Evolutionary conservation across 2,888 invertebrate genomes (phyloP), one percentile per base, ranked within the genome.

Genomic region (Dicranocentrus wangi): DNA sequence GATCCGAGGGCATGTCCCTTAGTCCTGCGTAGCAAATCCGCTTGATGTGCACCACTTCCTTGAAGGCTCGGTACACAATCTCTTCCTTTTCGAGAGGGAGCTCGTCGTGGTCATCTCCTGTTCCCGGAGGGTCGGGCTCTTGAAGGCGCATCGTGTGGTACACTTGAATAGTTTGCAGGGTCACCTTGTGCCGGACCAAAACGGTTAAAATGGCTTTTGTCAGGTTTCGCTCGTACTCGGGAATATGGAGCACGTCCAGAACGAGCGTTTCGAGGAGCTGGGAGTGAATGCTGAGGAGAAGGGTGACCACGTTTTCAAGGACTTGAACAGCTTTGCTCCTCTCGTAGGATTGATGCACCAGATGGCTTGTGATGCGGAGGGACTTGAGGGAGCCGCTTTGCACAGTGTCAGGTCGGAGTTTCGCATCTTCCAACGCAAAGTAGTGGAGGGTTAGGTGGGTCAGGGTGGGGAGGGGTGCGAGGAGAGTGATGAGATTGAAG

Each of bases 1-100:
- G 39, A n/a, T 70, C 61, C 15, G 69, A 63, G n/a, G 43, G 39
- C 61, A 53, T 63, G 21, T 60, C 42, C 7, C 63, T n/a, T 42
- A 61, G 47, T 1, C 53, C 77, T 3, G 69, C 77, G 47, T 39
- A 78, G 53, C 77, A 32, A 13, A 78, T 78, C n/a, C 77, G 27
- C 8, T 63, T 65, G 25, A 78, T 5, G 32, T 69, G 0, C 5
- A 69, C 63, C 0, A 60, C 77, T n/a, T 63, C 69, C 47, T 61
- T 39, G 19, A 78, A n/a, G 1, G 75, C 75, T 58, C 23, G 39
- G 1, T 23, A 17, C 19, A 66, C 21, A 0, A 55, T 17, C 10
- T 55, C 55, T 1, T 65, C 55, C 10, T 51, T 28, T 7, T 5
- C 32, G 25, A 60, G 27, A 1, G 53, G 53, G 10, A 13, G 19